Base-by-base conservation (phyloP, 2,888 invertebrate species). In the Harmothoe impar region DNA sequence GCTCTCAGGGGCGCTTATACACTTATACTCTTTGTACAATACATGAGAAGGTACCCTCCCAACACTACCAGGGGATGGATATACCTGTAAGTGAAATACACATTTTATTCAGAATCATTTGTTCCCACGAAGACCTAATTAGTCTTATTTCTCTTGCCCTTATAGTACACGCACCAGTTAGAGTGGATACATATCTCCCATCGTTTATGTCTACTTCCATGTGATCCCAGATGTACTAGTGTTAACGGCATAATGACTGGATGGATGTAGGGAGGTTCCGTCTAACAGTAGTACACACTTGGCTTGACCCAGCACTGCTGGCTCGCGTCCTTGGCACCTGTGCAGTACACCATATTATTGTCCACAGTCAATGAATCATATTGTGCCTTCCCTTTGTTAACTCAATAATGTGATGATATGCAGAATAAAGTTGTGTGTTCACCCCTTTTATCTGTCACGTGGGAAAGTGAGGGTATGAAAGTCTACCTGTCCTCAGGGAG, bases 371-470 rank as follows among this genome's bases (percentile, higher is more conserved):
- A 15, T n/a, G 62, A n/a, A 5, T 62, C n/a, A 3, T 25, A 29
- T 29, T 25, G 0, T 29, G 25, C 0, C 72, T 25, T 72, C 72
- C 72, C 10, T 35, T 17, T 43, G 3, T 35, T 15, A 81, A 81
- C 35, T 81, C 35, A 81, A 81, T 81, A 35, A 81, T 81, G 81
- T 20, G 81, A 81, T 81, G 81, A 81, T 81, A 81, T 81, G 43
- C n/a, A 81, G 35, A 81, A 81, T 43, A 35, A 81, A 20, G 20
- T 81, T 33, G 33, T 35, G 20, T 43, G 7, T n/a, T 17, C 31
- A 77, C 25, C 25, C 25, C 29, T 77, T 15, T 5, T 17, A 25
- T 23, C n/a, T 77, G 77, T 15, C 25, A 29, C 7, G 77, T 25
- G 31, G 31, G 29, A 31, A 29, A 77, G 29, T 77, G 77, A n/a